These are phyloP conservation scores for Cristatella mucedo DNA, from an alignment of 2,888 invertebrate species.

Conservation along the genomic window DNA sequence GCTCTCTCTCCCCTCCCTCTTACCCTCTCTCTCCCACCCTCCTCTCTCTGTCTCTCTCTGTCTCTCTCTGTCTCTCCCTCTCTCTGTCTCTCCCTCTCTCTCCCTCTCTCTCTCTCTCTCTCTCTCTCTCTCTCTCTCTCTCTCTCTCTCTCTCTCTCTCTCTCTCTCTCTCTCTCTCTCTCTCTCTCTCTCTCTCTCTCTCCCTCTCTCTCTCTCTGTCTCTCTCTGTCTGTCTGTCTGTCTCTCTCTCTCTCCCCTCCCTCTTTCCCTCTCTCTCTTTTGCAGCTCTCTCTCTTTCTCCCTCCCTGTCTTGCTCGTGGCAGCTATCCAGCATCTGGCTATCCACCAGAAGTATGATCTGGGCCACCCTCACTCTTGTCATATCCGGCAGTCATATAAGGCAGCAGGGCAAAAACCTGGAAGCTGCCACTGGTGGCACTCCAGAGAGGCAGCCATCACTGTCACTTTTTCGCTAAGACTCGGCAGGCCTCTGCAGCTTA, in stretches of 20 bases:
- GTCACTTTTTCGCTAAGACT: no score
- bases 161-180: background rate
- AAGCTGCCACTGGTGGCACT: no score
- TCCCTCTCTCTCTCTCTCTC: background rate
- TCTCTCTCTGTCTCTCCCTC: background rate
- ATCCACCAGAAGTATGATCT: no score
- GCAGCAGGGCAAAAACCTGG: no score
- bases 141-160: slow-evolving; percentile 6
- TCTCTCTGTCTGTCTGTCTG: background rate
- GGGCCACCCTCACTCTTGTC: no score
- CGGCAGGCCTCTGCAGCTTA: no score
- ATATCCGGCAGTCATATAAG: no score
- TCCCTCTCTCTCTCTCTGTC: slow-evolving; percentile 5
- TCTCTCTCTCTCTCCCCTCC: background rate
- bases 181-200: slow-evolving; percentile 10
- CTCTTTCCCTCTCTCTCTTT: slow-evolving; percentile 3
- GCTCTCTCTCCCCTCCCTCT: background rate
- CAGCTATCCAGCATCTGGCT: no score
- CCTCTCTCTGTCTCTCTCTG: background rate
- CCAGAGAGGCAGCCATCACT: no score
- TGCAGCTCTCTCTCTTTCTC: background rate
- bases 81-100: background rate
- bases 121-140: slow-evolving; percentile 8
- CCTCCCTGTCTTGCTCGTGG: background rate
- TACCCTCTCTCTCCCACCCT: background rate